Conservation (phyloP, 2,797 vertebrate species). For the Tadarida brasiliensis region DNA sequence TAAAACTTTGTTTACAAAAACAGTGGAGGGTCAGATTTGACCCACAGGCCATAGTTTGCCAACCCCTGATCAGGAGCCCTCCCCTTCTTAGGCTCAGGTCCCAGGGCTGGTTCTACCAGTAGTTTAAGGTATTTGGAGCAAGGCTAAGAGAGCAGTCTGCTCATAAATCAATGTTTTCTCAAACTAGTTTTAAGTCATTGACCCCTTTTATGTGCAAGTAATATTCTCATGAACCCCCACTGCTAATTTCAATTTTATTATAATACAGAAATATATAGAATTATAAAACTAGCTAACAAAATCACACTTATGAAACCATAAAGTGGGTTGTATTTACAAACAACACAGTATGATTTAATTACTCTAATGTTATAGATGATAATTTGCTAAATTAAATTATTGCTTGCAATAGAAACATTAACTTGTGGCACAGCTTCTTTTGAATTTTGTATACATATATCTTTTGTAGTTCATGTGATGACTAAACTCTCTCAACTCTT, state of each 20-base stretch:
- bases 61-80: background rate
- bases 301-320: too few species aligned
- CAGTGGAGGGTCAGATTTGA: background rate
- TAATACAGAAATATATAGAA: background rate
- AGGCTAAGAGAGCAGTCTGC: background rate
- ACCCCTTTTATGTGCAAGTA: background rate
- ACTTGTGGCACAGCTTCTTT: too few species aligned
- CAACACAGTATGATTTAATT: too few species aligned
- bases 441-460: too few species aligned
- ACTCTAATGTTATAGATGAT: too few species aligned
- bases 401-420: too few species aligned
- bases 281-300: background rate
- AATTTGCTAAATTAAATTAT: too few species aligned
- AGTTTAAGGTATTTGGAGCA: background rate
- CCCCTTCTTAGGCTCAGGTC: background rate
- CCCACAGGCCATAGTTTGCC: background rate
- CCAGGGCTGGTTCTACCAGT: background rate
- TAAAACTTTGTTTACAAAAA: background rate
- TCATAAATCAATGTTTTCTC: slow-evolving; percentile 23
- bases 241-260: slow-evolving; percentile 26
- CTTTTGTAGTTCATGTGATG: slow-evolving; percentile 4
- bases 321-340: too few species aligned
- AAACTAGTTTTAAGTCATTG: background rate
- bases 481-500: background rate
- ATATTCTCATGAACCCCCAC: background rate